Base-by-base conservation (phyloP, 2,888 invertebrate genomes). In the Parthenolecanium corni region DNA sequence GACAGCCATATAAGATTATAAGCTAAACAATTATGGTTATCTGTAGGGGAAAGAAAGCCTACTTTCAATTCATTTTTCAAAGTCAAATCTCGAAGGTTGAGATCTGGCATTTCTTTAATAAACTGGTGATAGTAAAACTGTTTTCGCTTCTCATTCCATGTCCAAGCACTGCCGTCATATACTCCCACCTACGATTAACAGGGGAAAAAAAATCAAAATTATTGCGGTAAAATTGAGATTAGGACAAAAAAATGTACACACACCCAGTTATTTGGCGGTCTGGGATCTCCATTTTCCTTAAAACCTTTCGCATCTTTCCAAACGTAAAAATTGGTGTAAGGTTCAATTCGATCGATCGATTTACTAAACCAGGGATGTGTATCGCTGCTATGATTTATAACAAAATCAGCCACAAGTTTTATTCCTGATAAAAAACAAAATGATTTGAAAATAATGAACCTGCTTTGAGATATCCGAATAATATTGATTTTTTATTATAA, bases 311-410 rank as follows among this genome's bases (percentile, higher is more conserved):
- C 64, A 38, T 69, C 65, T 38, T 42, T 61, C 79, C 78, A 79
- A 12, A 78, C 70, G 67, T 77, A 79, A 68, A 74, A 79, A 68
- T 79, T 74, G 2, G 69, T 71, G 68, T 76, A 78, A 0, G 57
- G 64, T 2, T 70, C 70, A 23, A 69, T 67, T 1, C 67, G 66
- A 0, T 68, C 65, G 9, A 71, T 64, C 24, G 76, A 76, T 58
- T 71, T 69, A 40, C 68, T 58, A 68, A 80, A 80, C 80, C 80
- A 81, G 11, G 70, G 70, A 67, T 79, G 79, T 51, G 75, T 70
- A 52, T 75, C 72, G 64, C 73, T 73, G 4, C 71, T 69, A 66
- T 72, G 72, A 65, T 72, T 72, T 2, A 72, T 72, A 5, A 72
- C 71, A 52, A 71, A 70, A 64, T 71, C 69, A 64, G 68, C 64